phyloP scores from a whole-genome alignment of 2,888 invertebrate genomes.

The Dione vanillae region DNA sequence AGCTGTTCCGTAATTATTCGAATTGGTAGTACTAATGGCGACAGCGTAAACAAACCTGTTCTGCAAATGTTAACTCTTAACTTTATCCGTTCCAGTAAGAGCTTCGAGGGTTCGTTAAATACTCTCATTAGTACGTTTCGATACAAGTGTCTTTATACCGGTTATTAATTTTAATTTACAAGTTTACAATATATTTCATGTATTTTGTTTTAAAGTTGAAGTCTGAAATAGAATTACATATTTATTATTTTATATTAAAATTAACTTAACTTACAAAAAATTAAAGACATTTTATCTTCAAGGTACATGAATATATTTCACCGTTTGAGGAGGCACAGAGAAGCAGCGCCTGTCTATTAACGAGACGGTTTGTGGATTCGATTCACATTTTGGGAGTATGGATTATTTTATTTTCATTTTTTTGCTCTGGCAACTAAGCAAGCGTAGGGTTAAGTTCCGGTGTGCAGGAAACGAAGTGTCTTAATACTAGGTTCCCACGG shows the following conservation, averaged over 20 bases:
- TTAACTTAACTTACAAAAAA: neutral
- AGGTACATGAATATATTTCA: neutral
- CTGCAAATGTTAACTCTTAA: conserved; percentile 27
- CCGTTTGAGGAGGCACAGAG: too few species aligned
- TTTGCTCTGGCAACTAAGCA: too few species aligned
- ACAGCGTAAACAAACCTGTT: conserved; percentile 25
- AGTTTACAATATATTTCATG: neutral
- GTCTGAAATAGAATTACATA: neutral
- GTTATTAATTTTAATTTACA: neutral
- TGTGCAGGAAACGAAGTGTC: too few species aligned
- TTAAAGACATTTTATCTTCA: neutral
- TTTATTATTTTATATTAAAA: neutral
- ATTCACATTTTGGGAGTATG: too few species aligned
- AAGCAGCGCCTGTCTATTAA: too few species aligned
- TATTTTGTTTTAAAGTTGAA: neutral
- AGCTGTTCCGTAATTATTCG: conserved; percentile 31
- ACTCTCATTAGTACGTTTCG: conserved; percentile 11
- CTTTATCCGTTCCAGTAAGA: conserved; percentile 19
- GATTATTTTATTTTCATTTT: too few species aligned
- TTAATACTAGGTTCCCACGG: too few species aligned
- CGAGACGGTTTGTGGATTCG: too few species aligned
- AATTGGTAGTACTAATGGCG: conserved; percentile 31
- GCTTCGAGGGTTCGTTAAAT: conserved; percentile 21
- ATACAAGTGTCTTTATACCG: conserved; percentile 11
- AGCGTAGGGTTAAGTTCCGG: too few species aligned